Conservation (phyloP, 1,140 invertebrate species). For the Lepidurus arcticus region DNA sequence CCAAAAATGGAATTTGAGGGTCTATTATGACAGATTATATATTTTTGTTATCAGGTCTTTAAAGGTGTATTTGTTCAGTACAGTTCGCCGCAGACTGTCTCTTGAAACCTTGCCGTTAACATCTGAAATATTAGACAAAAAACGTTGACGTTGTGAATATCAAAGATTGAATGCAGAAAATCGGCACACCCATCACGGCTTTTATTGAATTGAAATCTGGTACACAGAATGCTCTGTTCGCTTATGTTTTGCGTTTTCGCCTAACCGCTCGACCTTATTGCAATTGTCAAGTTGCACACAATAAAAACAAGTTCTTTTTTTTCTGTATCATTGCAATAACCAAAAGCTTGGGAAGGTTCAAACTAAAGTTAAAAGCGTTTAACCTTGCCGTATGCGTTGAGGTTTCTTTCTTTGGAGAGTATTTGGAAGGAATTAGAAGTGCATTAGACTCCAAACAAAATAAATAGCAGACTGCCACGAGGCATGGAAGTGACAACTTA, state of each 20-base stretch:
- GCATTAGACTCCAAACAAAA: background rate
- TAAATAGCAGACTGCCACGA: background rate
- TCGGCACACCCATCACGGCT: conserved; percentile 3
- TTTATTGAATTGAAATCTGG: conserved; percentile 20
- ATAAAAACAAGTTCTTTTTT: background rate
- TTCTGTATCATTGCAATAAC: background rate
- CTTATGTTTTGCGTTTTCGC: conserved; percentile 1
- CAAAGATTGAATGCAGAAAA: background rate
- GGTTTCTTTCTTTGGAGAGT: background rate
- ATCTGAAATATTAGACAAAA: background rate
- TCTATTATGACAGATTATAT: too few relatives aligned
- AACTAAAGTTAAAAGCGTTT: background rate
- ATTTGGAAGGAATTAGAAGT: background rate
- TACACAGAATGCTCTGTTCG: conserved; percentile 15
- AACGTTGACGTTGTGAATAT: background rate
- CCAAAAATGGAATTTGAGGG: too few relatives aligned
- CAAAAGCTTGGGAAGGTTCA: background rate
- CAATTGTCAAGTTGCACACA: conserved; percentile 14
- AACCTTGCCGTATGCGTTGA: background rate
- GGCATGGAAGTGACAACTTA: background rate
- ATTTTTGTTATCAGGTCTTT: too few relatives aligned
- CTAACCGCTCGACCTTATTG: conserved; percentile 1
- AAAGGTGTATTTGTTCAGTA: too few relatives aligned
- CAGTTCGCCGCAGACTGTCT: too few relatives aligned
- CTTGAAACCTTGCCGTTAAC: too few relatives aligned